A percentile compares a stretch with the other conserved stretches of the same genome.
Conservation (phyloP, 2,113 vertebrate genomes). For the human region DNA sequence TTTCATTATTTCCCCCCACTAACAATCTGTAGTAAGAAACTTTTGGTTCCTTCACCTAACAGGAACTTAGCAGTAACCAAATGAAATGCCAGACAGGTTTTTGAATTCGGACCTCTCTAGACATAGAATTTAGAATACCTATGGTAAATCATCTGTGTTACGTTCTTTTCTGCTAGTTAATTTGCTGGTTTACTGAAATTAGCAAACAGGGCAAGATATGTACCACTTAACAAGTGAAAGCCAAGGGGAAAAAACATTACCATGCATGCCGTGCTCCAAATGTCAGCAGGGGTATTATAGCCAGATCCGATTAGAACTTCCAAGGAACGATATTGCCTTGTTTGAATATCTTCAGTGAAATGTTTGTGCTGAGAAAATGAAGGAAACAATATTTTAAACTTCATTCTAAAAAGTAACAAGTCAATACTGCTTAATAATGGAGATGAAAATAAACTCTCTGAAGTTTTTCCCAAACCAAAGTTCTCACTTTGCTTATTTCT, state of each 20-base stretch:
- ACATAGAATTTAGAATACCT: not conserved
- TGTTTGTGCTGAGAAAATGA: constrained; percentile 91
- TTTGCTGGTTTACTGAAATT: not conserved
- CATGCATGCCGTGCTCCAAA: constrained; percentile 99
- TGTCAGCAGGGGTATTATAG: constrained; percentile 97
- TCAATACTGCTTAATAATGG: not conserved
- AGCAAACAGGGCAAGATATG: not conserved
- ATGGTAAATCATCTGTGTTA: not conserved
- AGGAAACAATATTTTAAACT: constrained; percentile 22
- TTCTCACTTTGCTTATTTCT: not conserved
- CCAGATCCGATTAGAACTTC: constrained; percentile 96
- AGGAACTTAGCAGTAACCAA: not conserved
- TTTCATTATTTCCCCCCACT: not conserved
- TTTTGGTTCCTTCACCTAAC: not conserved
- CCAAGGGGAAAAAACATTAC: constrained; percentile 80
- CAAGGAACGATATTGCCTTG: constrained; percentile 95
- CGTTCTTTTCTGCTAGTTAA: not conserved
- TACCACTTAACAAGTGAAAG: not conserved
- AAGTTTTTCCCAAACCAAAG: not conserved
- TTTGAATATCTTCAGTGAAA: constrained; percentile 99
- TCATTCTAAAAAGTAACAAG: not conserved
- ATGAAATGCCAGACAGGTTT: not conserved
- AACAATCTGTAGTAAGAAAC: not conserved
- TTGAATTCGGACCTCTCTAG: not conserved
- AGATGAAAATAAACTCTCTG: not conserved